phyloP scores from a whole-genome alignment of 2,797 vertebrate genomes.

The Anolis apletophallus region DNA sequence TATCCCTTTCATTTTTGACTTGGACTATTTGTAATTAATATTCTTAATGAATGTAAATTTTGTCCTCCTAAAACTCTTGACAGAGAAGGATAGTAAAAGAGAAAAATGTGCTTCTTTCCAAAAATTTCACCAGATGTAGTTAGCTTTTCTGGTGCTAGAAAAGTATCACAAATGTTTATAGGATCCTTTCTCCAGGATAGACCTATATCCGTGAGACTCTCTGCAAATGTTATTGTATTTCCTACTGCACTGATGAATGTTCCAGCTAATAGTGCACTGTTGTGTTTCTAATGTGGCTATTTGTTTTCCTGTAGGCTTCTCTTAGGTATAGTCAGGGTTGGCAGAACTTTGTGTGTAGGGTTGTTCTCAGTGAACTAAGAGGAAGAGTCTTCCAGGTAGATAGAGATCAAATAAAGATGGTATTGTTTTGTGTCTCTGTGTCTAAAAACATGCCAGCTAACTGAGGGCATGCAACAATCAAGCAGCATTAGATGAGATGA shows the following conservation, averaged over 20 bases:
- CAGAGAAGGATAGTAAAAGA: conserved; percentile 1
- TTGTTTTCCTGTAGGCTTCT: conserved; percentile 34
- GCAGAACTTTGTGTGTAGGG: conserved; percentile 31
- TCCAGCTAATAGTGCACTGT: conserved; percentile 10
- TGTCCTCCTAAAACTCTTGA: background rate
- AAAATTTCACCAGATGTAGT: background rate
- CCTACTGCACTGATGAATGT: conserved; percentile 7
- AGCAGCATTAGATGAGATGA: background rate
- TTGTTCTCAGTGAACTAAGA: conserved; percentile 39
- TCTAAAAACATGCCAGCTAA: conserved; percentile 13
- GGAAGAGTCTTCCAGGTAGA: conserved; percentile 38
- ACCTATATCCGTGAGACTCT: background rate
- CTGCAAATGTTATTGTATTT: background rate
- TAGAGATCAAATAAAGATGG: conserved; percentile 31
- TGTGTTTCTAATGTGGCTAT: conserved; percentile 23
- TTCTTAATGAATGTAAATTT: background rate
- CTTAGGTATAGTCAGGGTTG: conserved; percentile 37
- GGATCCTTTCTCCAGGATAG: background rate
- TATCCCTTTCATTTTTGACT: background rate
- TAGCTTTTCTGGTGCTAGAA: background rate
- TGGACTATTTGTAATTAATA: background rate
- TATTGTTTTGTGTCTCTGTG: conserved; percentile 8
- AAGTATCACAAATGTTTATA: background rate
- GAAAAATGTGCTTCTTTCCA: background rate
- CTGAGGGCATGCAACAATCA: background rate